These are phyloP conservation scores for Drosophila murphyi DNA, from an alignment of 1,140 invertebrate species.

Conservation along the genomic window DNA sequence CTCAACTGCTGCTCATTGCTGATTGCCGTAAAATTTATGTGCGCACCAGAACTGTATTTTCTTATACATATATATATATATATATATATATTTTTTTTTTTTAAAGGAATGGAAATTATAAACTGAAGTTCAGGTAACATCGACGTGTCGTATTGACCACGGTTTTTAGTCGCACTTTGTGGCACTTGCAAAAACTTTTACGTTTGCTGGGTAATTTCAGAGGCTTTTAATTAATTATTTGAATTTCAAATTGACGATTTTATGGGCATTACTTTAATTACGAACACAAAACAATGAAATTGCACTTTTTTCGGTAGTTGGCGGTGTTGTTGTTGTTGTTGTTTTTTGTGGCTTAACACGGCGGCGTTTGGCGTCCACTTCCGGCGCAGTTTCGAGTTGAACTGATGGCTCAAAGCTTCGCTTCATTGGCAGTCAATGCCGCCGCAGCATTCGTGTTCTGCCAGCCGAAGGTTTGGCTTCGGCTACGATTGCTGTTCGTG, in stretches of 20 bases:
- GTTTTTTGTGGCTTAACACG: slow-evolving; percentile 32
- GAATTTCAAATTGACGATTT: slow-evolving; percentile 28
- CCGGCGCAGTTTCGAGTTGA: slow-evolving; percentile 78
- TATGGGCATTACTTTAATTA: slow-evolving; percentile 19
- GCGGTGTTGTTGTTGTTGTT: not conserved
- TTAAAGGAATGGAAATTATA: slow-evolving; percentile 70
- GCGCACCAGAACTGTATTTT: slow-evolving; percentile 28
- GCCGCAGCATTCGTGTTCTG: slow-evolving; percentile 7
- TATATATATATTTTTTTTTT: slow-evolving; percentile 32
- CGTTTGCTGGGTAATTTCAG: slow-evolving; percentile 19
- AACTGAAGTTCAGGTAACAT: slow-evolving; percentile 35
- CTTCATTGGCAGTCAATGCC: slow-evolving; percentile 67
- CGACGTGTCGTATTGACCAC: slow-evolving; percentile 11
- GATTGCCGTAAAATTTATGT: slow-evolving; percentile 82
- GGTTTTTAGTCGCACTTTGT: slow-evolving; percentile 31
- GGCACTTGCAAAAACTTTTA: slow-evolving; percentile 31
- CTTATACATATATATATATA: not conserved
- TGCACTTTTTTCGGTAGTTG: slow-evolving; percentile 8
- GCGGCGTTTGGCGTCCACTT: slow-evolving; percentile 70
- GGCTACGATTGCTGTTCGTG: slow-evolving; percentile 1
- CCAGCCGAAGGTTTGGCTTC: slow-evolving; percentile 6
- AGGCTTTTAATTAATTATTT: slow-evolving; percentile 41
- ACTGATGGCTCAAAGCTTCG: slow-evolving; percentile 65
- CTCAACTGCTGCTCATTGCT: slow-evolving; percentile 35
- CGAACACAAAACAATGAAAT: slow-evolving; percentile 1